These are phyloP conservation scores for Phaenicophaeus curvirostris DNA, from an alignment of 2,797 vertebrate genomes.

Conservation along the genomic window DNA sequence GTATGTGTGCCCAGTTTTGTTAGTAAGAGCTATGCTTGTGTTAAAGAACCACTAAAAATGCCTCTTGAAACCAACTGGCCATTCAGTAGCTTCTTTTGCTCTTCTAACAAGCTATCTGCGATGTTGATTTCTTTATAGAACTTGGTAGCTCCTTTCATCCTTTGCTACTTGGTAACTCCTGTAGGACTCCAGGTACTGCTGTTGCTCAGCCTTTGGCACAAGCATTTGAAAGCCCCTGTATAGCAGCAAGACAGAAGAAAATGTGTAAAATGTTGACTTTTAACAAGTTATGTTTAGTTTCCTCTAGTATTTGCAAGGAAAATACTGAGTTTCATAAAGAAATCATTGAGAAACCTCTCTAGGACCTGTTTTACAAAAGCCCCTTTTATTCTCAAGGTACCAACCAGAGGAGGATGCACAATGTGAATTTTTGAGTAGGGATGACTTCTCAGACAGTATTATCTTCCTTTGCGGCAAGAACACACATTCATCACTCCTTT, in stretches of 20 bases:
- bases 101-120: not conserved
- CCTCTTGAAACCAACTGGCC: not conserved
- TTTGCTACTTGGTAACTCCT: not conserved
- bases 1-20: not conserved
- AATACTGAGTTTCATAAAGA: not conserved
- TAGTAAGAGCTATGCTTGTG: not conserved
- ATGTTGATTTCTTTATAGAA: not conserved
- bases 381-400: not conserved
- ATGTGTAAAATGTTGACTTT: not conserved
- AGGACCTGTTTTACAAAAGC: not conserved
- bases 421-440: not conserved
- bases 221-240: not conserved
- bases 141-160: too few relatives aligned
- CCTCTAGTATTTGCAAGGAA: not conserved
- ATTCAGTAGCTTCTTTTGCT: not conserved
- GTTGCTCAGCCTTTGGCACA: not conserved
- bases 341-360: not conserved
- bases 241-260: not conserved
- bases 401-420: not conserved
- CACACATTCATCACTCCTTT: slow-evolving; percentile 35
- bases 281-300: not conserved
- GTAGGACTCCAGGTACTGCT: not conserved
- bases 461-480: slow-evolving; percentile 8
- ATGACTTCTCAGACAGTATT: slow-evolving; percentile 20
- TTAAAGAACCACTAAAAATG: not conserved